Base-by-base conservation (phyloP, 2,797 vertebrate species). In the Ispidina picta region DNA sequence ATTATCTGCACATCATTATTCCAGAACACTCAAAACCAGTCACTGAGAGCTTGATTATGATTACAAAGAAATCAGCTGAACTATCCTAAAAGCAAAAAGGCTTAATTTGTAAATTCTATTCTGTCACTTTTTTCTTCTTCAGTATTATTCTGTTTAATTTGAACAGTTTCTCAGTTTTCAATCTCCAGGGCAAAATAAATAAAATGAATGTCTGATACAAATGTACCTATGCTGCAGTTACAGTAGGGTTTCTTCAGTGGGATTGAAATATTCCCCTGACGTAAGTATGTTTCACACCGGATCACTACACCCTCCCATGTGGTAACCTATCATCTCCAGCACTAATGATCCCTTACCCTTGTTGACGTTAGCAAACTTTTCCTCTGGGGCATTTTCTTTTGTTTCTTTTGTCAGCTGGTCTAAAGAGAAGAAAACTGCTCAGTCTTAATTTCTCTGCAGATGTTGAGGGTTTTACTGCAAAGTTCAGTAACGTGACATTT, bases 291-390 rank as follows among this genome's bases (percentile, higher is more conserved):
- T 93, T 93, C 88, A 63, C 84, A 72, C 46, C 7, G 59, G 91
- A 91, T 95, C 75, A 18, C 68, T 89, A 58, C 79, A 83, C 29
- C 71, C 83, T 96, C 81, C 85, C 93, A 35, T 70, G 84, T 92
- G 94, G 94, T 93, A 93, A 71, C 75, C 46, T 88, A 73, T 89
- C 81, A 76, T 92, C 94, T 92, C 63, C 46, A 78, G 56, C 83
- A 76, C 69, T 96, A 93, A 97, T 95, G 92, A 89, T 93, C 90
- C 49, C 58, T 84, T 82, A 71, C 87, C 60, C 93, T 73, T 94
- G 74, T 79, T 96, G 93, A 95, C 66, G 65, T 96, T 94, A 88
- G 90, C 89, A 93, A 84, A 79, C 51, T 77, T 69, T 88, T 92
- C 90, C 91, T 94, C 68, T 73, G 75, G 88, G 90, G 28, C 22